Conservation (phyloP, 2,113 vertebrate genomes). For the Semnornis frantzii region DNA sequence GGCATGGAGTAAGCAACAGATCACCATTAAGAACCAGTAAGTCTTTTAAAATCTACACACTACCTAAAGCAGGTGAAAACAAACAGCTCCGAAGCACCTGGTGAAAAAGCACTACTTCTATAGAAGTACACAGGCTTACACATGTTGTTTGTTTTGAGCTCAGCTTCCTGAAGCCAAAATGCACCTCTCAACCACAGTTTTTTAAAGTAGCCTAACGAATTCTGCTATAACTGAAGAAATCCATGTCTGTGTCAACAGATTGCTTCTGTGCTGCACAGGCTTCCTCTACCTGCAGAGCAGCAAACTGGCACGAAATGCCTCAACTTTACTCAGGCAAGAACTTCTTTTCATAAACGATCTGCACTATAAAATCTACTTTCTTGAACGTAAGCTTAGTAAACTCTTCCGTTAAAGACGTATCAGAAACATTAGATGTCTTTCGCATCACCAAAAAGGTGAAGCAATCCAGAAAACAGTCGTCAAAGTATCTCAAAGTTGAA, state of each 20-base stretch:
- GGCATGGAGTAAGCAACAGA: constrained; percentile 55
- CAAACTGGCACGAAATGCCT: background rate
- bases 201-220: background rate
- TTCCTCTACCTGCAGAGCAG: background rate
- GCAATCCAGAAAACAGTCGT: background rate
- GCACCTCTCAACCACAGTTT: background rate
- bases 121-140: background rate
- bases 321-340: background rate
- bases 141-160: background rate
- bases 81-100: background rate
- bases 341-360: background rate
- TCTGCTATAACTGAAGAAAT: background rate
- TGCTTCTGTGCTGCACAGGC: background rate
- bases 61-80: background rate
- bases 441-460: background rate
- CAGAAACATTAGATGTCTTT: background rate
- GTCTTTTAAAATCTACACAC: background rate
- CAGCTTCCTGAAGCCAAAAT: background rate
- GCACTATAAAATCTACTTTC: background rate
- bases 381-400: background rate
- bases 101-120: background rate
- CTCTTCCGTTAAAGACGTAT: background rate
- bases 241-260: background rate
- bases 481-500: background rate
- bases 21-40: constrained; percentile 6